Conservation (phyloP, 2,888 invertebrate genomes). For the Pachliopta kotzebuea region DNA sequence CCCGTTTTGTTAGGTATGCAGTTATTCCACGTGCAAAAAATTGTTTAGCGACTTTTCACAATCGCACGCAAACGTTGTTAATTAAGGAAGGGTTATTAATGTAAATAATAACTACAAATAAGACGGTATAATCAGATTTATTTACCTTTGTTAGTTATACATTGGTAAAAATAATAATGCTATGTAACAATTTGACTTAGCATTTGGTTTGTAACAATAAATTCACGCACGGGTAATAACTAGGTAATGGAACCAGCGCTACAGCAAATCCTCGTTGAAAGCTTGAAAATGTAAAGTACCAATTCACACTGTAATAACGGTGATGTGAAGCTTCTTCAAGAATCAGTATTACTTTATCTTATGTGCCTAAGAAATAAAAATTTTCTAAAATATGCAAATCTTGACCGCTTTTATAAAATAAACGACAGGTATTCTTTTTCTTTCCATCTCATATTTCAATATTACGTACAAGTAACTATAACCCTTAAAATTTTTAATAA, state of each 20-base stretch:
- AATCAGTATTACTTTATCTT: constrained; percentile 75
- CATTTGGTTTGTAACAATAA: constrained; percentile 72
- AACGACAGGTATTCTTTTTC: constrained; percentile 50
- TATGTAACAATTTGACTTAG: constrained; percentile 78
- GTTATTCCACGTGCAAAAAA: neutral
- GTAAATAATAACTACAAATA: constrained; percentile 32
- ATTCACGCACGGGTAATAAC: constrained; percentile 54
- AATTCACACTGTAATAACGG: constrained; percentile 43
- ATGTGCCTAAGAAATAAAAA: constrained; percentile 73
- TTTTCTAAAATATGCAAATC: constrained; percentile 75
- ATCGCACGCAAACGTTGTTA: neutral
- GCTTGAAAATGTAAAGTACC: constrained; percentile 41
- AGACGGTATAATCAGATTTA: constrained; percentile 77
- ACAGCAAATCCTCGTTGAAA: constrained; percentile 45
- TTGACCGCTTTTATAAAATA: constrained; percentile 58
- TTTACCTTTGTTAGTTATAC: constrained; percentile 79
- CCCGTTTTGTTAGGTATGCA: too few relatives aligned
- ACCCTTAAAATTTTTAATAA: constrained; percentile 46
- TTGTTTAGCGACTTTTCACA: neutral
- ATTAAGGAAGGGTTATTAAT: constrained; percentile 24
- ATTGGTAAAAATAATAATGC: constrained; percentile 79
- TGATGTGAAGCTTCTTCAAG: constrained; percentile 62
- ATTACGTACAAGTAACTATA: constrained; percentile 47
- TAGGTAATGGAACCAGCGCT: constrained; percentile 47
- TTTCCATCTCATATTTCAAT: constrained; percentile 46